A percentile compares a stretch with the other conserved stretches of the same genome.
phyloP scores from a whole-genome alignment of 2,113 vertebrate genomes.

The Willisornis vidua region DNA sequence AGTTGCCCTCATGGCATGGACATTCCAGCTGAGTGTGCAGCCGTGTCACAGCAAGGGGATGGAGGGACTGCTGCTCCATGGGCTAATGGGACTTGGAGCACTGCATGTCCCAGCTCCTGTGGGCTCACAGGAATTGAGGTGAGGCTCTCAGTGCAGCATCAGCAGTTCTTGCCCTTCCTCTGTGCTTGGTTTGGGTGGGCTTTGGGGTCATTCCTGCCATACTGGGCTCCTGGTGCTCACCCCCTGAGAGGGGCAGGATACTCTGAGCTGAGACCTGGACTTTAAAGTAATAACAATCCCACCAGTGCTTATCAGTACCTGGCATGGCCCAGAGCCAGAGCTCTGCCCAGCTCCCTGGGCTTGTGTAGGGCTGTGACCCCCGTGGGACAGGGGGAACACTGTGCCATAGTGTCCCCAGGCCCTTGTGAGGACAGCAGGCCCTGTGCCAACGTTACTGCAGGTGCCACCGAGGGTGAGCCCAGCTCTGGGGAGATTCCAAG shows the following conservation, averaged over 20 bases:
- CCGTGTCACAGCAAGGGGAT: accelerated
- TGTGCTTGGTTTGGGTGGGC: not conserved
- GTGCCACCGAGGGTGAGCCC: not conserved
- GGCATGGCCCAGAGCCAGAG: not conserved
- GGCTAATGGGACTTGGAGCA: not conserved
- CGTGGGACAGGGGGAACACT: accelerated
- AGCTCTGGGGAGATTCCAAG: not conserved
- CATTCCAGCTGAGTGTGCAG: not conserved
- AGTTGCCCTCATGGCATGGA: not conserved
- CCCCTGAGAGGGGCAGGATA: not conserved
- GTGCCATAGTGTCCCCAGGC: accelerated
- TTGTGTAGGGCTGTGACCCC: not conserved
- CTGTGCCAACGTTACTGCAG: not conserved
- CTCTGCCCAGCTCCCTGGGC: not conserved
- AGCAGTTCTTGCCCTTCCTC: not conserved
- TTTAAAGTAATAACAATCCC: not conserved
- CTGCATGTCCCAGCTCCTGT: not conserved
- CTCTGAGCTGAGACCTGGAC: not conserved
- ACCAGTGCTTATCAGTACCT: too few relatives aligned
- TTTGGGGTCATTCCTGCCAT: not conserved
- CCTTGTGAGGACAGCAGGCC: not conserved
- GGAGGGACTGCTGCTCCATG: accelerated
- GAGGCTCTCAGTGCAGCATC: not conserved
- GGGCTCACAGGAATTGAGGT: not conserved
- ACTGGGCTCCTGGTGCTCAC: not conserved